Evolutionary conservation across 2,113 vertebrate species (phyloP).

Genomic region (Leptobrachium ailaonicum): DNA sequence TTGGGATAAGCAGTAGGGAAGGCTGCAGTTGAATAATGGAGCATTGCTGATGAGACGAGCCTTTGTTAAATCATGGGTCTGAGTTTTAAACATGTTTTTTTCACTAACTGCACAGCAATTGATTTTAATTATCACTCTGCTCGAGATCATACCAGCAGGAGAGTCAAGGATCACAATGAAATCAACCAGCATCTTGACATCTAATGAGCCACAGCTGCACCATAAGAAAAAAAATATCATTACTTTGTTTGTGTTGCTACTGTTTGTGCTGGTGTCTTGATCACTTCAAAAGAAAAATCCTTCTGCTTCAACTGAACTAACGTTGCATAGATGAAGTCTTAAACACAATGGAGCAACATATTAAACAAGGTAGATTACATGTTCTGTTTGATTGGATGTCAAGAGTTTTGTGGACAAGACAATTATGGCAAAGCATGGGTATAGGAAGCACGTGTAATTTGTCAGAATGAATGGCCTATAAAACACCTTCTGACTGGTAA

Average conservation of each 20-base stretch:
- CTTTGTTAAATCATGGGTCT: slow-evolving; percentile 9
- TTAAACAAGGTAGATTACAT: too few relatives aligned
- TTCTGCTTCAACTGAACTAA: neutral
- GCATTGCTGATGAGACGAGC: neutral
- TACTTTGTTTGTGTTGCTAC: slow-evolving; percentile 29
- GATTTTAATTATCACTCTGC: slow-evolving; percentile 37
- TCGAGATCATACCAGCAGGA: slow-evolving; percentile 24
- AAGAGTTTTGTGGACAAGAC: too few relatives aligned
- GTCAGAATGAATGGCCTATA: too few relatives aligned
- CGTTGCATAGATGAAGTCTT: too few relatives aligned
- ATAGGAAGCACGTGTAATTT: too few relatives aligned
- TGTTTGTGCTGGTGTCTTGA: neutral
- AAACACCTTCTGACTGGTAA: too few relatives aligned
- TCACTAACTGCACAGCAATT: slow-evolving; percentile 18
- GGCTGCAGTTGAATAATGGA: neutral
- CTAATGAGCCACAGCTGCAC: slow-evolving; percentile 38
- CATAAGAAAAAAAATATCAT: slow-evolving; percentile 31
- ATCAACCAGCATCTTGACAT: slow-evolving; percentile 25
- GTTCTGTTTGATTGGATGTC: too few relatives aligned
- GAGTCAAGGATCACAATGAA: slow-evolving; percentile 34
- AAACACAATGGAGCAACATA: too few relatives aligned
- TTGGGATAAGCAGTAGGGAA: too few relatives aligned
- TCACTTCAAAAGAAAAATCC: slow-evolving; percentile 9
- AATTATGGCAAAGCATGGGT: too few relatives aligned
- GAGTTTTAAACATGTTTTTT: neutral